phyloP scores from a whole-genome alignment of 2,113 vertebrate species.

The Canis aureus region DNA sequence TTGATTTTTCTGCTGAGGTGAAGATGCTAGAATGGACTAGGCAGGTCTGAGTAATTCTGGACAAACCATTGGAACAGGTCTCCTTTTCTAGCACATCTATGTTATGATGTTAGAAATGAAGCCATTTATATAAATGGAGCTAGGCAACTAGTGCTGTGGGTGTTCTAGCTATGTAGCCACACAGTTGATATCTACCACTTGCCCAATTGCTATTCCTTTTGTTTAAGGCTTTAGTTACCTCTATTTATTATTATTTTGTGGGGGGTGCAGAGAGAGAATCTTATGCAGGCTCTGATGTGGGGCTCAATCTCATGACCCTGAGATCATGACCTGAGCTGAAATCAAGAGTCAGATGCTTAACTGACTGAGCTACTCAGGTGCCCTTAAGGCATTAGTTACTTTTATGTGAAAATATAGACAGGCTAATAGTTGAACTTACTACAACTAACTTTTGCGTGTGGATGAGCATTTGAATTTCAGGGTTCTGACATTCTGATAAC shows the following conservation, averaged over 20 bases:
- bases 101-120: not conserved
- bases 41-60: conserved; percentile 45
- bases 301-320: not conserved
- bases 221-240: not conserved
- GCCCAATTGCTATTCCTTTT: not conserved
- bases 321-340: not conserved
- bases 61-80: not conserved
- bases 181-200: not conserved
- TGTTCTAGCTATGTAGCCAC: not conserved
- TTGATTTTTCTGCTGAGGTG: conserved; percentile 15
- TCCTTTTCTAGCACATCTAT: not conserved
- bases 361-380: not conserved
- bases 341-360: not conserved
- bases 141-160: not conserved
- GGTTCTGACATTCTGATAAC: not conserved
- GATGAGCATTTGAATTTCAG: not conserved
- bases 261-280: not conserved
- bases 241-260: not conserved
- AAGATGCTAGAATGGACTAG: conserved; percentile 59
- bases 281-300: not conserved
- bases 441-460: not conserved
- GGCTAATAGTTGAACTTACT: not conserved
- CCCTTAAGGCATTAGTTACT: not conserved
- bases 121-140: not conserved
- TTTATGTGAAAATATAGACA: conserved; percentile 6